These are phyloP conservation scores for Sturnus vulgaris DNA, from an alignment of 2,113 vertebrate species.

Conservation along the genomic window DNA sequence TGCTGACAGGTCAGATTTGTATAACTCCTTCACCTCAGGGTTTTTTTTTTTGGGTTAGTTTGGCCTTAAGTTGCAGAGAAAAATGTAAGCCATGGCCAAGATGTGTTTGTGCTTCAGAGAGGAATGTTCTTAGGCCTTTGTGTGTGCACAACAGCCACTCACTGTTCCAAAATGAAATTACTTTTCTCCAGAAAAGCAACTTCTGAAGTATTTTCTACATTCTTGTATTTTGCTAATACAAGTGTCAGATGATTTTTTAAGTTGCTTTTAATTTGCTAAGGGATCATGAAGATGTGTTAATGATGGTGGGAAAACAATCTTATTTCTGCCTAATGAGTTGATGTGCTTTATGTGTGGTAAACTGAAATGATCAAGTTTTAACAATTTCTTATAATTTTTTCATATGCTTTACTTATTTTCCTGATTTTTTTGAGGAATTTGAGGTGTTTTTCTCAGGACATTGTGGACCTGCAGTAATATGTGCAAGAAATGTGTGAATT, in stretches of 20 bases:
- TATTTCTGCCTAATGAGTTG: slow-evolving; percentile 3
- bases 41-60: neutral
- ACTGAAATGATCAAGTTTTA: neutral
- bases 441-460: neutral
- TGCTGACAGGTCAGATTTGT: neutral
- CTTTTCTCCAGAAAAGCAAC: neutral
- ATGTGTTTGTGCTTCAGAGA: neutral
- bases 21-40: neutral
- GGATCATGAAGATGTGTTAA: neutral
- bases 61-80: neutral
- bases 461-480: neutral
- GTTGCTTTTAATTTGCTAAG: slow-evolving; percentile 35
- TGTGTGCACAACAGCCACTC: neutral
- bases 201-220: slow-evolving; percentile 20
- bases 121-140: neutral
- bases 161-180: neutral
- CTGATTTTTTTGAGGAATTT: neutral
- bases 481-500: neutral
- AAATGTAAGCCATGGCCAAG: neutral
- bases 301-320: neutral
- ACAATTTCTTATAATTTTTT: neutral
- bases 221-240: slow-evolving; percentile 34
- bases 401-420: neutral
- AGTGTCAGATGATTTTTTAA: slow-evolving; percentile 31
- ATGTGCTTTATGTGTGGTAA: neutral